A percentile compares a stretch with the other conserved stretches of the same genome.
phyloP scores from a whole-genome alignment of 2,888 invertebrate species.

The Cephus runcator region DNA sequence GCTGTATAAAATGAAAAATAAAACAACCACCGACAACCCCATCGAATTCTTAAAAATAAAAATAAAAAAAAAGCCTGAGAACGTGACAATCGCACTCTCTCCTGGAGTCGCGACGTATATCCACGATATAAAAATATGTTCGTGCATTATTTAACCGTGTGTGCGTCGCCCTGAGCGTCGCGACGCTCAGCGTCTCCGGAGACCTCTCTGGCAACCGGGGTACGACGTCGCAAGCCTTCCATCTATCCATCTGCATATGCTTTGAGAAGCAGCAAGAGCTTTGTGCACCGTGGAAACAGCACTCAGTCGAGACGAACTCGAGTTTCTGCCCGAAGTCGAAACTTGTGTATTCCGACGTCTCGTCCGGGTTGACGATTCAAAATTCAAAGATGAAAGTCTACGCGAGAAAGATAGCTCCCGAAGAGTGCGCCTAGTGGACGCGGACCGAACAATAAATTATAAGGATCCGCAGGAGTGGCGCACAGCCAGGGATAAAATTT shows the following conservation, averaged over 20 bases:
- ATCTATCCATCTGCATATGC: conserved; percentile 60
- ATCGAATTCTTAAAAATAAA: background rate
- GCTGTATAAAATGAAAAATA: background rate
- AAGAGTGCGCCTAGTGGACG: background rate
- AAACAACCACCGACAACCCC: background rate
- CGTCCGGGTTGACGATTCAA: background rate
- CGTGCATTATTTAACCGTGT: conserved; percentile 51
- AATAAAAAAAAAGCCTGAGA: background rate
- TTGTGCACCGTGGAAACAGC: background rate
- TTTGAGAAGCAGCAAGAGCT: conserved; percentile 33
- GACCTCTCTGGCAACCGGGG: conserved; percentile 46
- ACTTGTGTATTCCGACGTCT: background rate
- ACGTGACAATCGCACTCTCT: conserved; percentile 22
- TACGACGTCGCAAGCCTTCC: conserved; percentile 54
- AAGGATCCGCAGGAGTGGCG: background rate
- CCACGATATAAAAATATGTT: conserved; percentile 54
- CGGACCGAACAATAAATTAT: background rate
- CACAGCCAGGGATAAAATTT: background rate
- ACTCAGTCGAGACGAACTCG: background rate
- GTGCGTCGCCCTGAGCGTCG: conserved; percentile 34
- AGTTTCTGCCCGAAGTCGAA: background rate
- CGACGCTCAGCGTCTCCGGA: conserved; percentile 47
- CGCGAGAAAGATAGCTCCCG: background rate
- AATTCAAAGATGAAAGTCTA: background rate
- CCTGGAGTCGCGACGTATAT: background rate